Conservation (phyloP, 2,113 vertebrate species). For the Sander lucioperca region DNA sequence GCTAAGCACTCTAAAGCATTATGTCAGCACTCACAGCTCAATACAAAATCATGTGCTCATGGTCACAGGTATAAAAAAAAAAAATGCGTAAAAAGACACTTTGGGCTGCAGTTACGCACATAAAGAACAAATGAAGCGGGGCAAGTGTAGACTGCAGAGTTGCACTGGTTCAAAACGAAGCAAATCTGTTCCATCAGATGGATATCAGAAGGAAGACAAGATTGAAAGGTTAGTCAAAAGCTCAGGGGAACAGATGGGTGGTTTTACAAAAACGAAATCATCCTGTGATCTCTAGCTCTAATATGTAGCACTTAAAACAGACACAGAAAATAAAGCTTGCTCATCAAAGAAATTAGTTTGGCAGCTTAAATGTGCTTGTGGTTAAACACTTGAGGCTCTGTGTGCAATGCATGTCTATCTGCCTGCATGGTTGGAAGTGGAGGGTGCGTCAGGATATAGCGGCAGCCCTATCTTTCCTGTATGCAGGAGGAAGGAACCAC, state of each 20-base stretch:
- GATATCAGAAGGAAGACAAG: background rate
- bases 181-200: background rate
- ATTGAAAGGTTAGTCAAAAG: background rate
- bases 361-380: background rate
- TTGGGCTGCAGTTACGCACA: background rate
- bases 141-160: background rate
- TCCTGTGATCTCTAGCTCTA: background rate
- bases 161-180: background rate
- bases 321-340: background rate
- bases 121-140: background rate
- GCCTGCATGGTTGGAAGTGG: constrained; percentile 13
- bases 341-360: background rate
- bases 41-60: background rate
- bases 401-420: background rate
- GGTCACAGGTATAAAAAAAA: no score
- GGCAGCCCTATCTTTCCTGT: constrained; percentile 36
- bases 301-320: background rate
- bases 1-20: background rate
- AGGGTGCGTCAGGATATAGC: constrained; percentile 59
- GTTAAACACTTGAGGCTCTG: background rate
- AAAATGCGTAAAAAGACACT: background rate
- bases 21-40: background rate
- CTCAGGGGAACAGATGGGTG: background rate
- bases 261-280: background rate
- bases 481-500: constrained; percentile 48